Evolutionary conservation across 2,888 invertebrate species (phyloP).

Genomic region (Rhimphoctona megacephalus): DNA sequence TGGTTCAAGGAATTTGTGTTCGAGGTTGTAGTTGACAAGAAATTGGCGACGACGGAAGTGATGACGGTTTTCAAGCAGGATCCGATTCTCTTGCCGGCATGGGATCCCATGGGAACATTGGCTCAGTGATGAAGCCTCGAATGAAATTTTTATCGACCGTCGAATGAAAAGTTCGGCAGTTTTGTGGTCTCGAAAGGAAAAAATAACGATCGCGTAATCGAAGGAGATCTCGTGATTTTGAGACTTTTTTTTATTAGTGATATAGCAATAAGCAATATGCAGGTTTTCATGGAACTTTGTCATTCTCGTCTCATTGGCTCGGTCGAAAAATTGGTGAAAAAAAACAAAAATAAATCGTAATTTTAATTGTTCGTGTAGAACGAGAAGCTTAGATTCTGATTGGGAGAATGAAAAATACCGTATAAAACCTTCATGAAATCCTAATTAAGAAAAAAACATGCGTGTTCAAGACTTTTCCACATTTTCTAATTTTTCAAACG

Average conservation of each 20-base stretch:
- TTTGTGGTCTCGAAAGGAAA: not conserved
- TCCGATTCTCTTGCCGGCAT: constrained; percentile 93
- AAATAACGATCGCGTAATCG: constrained; percentile 5
- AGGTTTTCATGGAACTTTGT: constrained; percentile 24
- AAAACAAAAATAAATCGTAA: constrained; percentile 33
- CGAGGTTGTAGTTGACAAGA: constrained; percentile 95
- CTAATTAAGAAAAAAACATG: constrained; percentile 26
- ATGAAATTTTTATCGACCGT: not conserved
- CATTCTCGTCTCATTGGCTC: constrained; percentile 45
- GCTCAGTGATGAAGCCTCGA: constrained; percentile 84
- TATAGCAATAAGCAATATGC: constrained; percentile 55
- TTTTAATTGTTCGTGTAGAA: constrained; percentile 31
- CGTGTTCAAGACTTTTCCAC: constrained; percentile 21
- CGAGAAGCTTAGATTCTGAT: constrained; percentile 13
- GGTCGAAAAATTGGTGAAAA: constrained; percentile 14
- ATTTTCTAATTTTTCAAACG: constrained; percentile 57
- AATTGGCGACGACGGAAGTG: constrained; percentile 91
- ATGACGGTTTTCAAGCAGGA: constrained; percentile 91
- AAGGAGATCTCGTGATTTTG: constrained; percentile 19
- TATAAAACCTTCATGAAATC: constrained; percentile 1
- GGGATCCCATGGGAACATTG: constrained; percentile 97
- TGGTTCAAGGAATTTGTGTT: constrained; percentile 96
- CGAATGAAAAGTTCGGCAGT: not conserved
- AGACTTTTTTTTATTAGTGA: constrained; percentile 42
- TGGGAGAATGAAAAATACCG: constrained; percentile 13